phyloP scores from a whole-genome alignment of 2,888 invertebrate genomes.

The Sialis lutaria region DNA sequence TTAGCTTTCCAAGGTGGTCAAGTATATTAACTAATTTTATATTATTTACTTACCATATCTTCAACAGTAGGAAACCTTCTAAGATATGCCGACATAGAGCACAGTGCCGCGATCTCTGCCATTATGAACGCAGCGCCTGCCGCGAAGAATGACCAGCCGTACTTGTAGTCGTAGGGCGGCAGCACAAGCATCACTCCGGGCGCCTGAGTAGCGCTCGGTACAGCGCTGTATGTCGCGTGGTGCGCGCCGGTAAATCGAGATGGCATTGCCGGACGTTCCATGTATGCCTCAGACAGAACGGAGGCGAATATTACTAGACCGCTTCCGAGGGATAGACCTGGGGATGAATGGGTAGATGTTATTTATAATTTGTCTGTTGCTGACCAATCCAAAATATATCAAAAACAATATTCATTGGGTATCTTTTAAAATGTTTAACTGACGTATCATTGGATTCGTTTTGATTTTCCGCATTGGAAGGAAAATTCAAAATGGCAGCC shows the following conservation, averaged over 20 bases:
- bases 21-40: no score
- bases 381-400: no score
- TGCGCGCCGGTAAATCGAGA: slow-evolving; percentile 19
- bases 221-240: slow-evolving; percentile 3
- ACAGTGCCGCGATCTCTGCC: slow-evolving; percentile 37
- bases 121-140: slow-evolving; percentile 39
- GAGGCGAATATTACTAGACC: slow-evolving; percentile 41
- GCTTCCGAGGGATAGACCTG: slow-evolving; percentile 40
- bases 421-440: no score
- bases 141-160: slow-evolving; percentile 44
- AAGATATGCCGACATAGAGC: slow-evolving; percentile 39
- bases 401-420: no score
- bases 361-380: no score
- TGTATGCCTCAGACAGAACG: slow-evolving; percentile 37
- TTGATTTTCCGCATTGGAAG: no score
- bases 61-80: slow-evolving; percentile 39
- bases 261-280: slow-evolving; percentile 25
- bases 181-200: slow-evolving; percentile 13
- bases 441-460: no score
- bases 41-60: slow-evolving; percentile 35
- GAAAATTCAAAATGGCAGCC: no score
- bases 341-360: neutral
- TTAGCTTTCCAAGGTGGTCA: no score
- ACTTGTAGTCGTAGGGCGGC: slow-evolving; percentile 29
- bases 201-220: slow-evolving; percentile 10